These are phyloP conservation scores for Atherinomorus stipes DNA, from an alignment of 2,113 vertebrate genomes.

Conservation along the genomic window DNA sequence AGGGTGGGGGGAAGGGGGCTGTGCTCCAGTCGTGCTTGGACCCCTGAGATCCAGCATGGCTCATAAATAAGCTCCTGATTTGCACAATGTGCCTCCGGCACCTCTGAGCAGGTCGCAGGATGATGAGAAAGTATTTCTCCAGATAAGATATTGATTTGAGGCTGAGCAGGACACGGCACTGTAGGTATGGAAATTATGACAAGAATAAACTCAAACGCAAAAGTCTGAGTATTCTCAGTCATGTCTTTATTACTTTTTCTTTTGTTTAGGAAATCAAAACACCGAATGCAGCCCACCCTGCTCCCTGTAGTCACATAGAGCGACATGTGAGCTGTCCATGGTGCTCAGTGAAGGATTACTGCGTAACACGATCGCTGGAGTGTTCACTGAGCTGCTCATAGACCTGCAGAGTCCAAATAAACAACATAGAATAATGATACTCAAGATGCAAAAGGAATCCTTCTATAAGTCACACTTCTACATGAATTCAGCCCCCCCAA, in stretches of 20 bases:
- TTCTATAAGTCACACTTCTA: constrained; percentile 47
- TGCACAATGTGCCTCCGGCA: constrained; percentile 65
- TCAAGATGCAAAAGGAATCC: constrained; percentile 5
- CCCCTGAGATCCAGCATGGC: constrained; percentile 62
- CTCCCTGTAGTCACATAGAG: constrained; percentile 46
- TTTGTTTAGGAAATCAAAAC: background rate
- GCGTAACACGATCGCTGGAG: constrained; percentile 7
- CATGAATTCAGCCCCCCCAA: constrained; percentile 1
- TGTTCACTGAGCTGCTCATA: constrained; percentile 20
- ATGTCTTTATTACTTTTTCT: background rate
- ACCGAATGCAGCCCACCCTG: background rate
- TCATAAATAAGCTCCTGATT: constrained; percentile 81
- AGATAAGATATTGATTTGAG: constrained; percentile 30
- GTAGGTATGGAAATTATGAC: background rate
- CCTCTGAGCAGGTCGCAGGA: constrained; percentile 17
- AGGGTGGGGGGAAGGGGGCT: constrained; percentile 31
- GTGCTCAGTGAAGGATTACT: constrained; percentile 49
- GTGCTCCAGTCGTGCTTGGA: constrained; percentile 53
- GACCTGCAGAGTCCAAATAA: constrained; percentile 22
- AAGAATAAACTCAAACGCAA: background rate
- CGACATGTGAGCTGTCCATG: constrained; percentile 63
- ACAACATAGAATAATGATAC: background rate
- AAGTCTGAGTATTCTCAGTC: background rate
- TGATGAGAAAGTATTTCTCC: constrained; percentile 30
- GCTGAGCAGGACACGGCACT: background rate